Conservation (phyloP, 1,140 invertebrate genomes). For the Mactra quadrangularis region DNA sequence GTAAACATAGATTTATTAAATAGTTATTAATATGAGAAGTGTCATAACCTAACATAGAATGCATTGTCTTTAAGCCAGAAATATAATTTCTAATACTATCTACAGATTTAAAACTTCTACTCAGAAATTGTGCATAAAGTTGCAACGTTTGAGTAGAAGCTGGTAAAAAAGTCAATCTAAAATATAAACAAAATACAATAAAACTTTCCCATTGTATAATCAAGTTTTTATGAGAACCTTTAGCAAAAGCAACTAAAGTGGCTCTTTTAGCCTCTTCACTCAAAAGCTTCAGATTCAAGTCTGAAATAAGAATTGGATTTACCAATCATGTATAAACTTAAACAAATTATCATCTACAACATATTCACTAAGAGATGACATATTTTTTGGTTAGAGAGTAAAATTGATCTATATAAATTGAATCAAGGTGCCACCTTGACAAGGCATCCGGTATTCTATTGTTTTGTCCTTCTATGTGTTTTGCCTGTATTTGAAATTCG, state of each 20-base stretch:
- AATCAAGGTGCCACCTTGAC: conserved; percentile 30
- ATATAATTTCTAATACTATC: conserved; percentile 14
- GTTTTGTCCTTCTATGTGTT: background rate
- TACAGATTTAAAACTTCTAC: conserved; percentile 6
- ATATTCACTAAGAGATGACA: too few species aligned
- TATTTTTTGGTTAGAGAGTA: background rate
- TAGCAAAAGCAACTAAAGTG: background rate
- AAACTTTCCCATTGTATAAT: conserved; percentile 6
- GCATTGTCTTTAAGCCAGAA: background rate
- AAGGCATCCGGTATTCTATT: conserved; percentile 43
- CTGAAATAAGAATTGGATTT: background rate
- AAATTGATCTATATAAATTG: background rate
- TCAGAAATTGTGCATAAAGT: conserved; percentile 14
- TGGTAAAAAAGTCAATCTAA: background rate
- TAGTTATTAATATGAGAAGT: background rate
- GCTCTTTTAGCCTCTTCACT: background rate
- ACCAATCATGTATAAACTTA: background rate
- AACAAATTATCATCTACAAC: background rate
- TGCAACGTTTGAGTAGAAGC: background rate
- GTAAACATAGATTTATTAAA: background rate
- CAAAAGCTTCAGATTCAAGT: background rate
- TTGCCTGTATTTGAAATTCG: conserved; percentile 35
- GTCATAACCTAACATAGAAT: background rate
- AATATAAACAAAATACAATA: background rate
- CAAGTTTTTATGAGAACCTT: too few species aligned